phyloP scores from a whole-genome alignment of 2,113 vertebrate genomes.

The Pongo abelii region DNA sequence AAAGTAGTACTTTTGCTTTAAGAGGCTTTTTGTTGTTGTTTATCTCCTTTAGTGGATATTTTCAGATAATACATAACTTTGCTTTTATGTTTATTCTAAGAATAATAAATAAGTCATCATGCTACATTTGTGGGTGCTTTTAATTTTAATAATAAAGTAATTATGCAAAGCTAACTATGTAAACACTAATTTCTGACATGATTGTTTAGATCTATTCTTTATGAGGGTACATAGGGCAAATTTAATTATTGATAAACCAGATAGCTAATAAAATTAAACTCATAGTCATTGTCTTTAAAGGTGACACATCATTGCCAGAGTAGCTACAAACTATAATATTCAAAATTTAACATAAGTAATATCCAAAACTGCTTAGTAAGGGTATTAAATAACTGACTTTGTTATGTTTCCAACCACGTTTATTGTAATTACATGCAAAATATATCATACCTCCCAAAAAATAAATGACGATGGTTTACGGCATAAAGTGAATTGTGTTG shows the following conservation, averaged over 20 bases:
- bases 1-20: neutral
- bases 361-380: neutral
- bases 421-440: neutral
- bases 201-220: constrained; percentile 30
- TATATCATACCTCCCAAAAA: neutral
- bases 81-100: neutral
- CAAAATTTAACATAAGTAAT: neutral
- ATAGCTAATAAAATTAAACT: constrained; percentile 41
- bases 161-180: neutral
- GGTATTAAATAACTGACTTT: neutral
- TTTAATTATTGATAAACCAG: constrained; percentile 49
- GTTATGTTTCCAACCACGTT: neutral
- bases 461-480: neutral
- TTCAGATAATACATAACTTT: neutral
- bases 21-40: neutral
- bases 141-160: constrained; percentile 38
- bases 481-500: neutral
- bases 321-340: neutral
- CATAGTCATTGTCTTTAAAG: neutral
- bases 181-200: constrained; percentile 16
- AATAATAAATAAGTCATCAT: neutral
- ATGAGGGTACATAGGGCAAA: neutral
- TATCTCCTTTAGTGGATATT: neutral
- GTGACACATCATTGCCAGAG: neutral
- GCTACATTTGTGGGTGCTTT: neutral